Percentiles rank a stretch among this genome's conserved stretches.
Evolutionary conservation across 2,113 vertebrate genomes (phyloP).

Genomic region (Alouatta palliata): DNA sequence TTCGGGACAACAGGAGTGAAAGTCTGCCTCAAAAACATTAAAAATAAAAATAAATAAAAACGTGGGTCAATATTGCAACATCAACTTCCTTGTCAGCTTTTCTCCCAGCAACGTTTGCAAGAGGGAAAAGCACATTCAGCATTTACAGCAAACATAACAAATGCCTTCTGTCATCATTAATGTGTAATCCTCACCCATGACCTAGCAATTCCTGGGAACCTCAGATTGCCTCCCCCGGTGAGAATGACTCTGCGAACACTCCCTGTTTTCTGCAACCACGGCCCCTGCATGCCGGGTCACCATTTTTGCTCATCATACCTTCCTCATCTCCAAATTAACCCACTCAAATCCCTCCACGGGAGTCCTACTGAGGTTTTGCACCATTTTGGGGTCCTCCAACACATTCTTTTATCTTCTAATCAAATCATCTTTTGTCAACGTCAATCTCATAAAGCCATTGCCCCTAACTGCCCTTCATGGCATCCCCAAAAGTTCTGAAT

Average conservation of each 20-base stretch:
- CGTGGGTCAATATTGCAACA: background rate
- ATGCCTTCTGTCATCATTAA: background rate
- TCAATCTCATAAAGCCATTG: accelerated
- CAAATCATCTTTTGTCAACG: background rate
- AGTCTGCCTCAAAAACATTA: too few relatives aligned
- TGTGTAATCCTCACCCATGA: accelerated
- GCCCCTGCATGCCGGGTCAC: too few relatives aligned
- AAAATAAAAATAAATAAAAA: too few relatives aligned
- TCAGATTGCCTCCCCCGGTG: accelerated
- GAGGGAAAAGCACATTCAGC: background rate
- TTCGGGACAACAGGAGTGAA: too few relatives aligned
- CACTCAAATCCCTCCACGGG: accelerated
- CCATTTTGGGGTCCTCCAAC: background rate
- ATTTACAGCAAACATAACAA: background rate
- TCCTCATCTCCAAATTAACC: accelerated
- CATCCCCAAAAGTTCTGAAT: background rate
- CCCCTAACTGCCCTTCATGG: accelerated
- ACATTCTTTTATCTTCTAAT: background rate
- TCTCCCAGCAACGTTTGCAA: accelerated
- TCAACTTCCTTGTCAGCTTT: too few relatives aligned
- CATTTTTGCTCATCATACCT: accelerated
- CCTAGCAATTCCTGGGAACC: background rate
- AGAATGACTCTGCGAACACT: background rate
- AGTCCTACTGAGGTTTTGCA: accelerated
- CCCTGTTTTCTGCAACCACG: too few relatives aligned